Conservation (phyloP, 2,113 vertebrate genomes). For the Canis aureus region DNA sequence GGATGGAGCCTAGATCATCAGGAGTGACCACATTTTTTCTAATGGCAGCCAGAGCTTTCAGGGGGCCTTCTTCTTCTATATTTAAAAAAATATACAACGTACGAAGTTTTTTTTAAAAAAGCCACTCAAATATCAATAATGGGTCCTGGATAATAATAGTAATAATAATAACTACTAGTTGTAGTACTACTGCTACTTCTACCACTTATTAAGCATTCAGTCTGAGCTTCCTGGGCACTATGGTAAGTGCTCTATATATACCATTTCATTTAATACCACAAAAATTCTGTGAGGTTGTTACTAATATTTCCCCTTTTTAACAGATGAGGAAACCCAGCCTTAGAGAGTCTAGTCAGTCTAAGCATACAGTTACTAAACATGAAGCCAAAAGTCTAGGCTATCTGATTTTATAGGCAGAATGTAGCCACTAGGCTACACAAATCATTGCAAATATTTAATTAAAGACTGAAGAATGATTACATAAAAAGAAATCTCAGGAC, state of each 20-base stretch:
- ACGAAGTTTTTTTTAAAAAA: neutral
- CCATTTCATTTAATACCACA: neutral
- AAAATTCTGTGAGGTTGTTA: neutral
- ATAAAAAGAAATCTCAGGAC: neutral
- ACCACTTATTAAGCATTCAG: neutral
- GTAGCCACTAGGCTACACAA: neutral
- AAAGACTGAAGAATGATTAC: slow-evolving; percentile 28
- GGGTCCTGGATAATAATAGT: neutral
- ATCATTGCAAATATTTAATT: neutral
- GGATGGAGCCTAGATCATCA: slow-evolving; percentile 28
- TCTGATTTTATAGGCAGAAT: neutral
- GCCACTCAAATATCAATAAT: neutral
- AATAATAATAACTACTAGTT: neutral
- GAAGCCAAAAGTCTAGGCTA: neutral
- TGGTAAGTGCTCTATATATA: neutral
- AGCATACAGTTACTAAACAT: neutral
- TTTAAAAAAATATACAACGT: neutral
- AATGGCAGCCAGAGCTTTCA: slow-evolving; percentile 64
- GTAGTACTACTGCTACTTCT: neutral
- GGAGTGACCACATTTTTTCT: neutral
- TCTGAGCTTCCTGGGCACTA: neutral
- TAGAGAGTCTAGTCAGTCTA: neutral
- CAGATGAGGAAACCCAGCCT: neutral
- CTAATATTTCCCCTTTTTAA: neutral
- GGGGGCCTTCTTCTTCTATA: slow-evolving; percentile 55